Base-by-base conservation (phyloP, 2,797 vertebrate genomes). In the Huso huso region DNA sequence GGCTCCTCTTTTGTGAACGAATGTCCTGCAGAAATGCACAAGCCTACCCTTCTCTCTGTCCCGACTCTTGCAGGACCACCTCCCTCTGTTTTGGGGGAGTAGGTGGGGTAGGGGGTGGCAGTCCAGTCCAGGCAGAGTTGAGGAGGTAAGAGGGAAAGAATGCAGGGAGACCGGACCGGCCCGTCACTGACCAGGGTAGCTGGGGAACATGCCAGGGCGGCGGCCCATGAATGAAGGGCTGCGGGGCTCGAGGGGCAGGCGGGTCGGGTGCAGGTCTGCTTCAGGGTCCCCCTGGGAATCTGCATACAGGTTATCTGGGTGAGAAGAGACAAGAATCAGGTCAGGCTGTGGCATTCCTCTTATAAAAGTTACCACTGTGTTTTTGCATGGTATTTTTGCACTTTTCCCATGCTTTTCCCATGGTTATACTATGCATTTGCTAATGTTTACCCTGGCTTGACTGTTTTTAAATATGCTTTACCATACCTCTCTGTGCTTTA, bases 231-330 rank as follows among this genome's bases (percentile, higher is more conserved):
- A 79, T 71, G 85, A 75, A 0, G 81, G 80, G 23, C 78, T 69
- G 61, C 79, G 82, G 62, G 69, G 80, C 58, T 81, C 77, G 0
- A 74, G 68, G 13, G 80, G 72, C 58, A 87, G 79, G 57, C 65
- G 78, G 15, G 77, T 87, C 76, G 91, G 88, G 76, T 94, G 85
- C 71, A 94, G 87, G 79, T 94, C 88, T 0, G 89, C 88, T 69
- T 95, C 93, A 0, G 82, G 87, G 73, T 86, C 86, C 68, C 86
- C 83, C 77, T 90, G 87, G 70, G 87, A 76, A 0, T 83, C 79
- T 0, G 74, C 64, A 0, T 82, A 90, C 0, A 77, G 70, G 49
- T 94, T 90, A 69, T 89, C 94, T 95, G 76, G 48, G 63, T 74
- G 75, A 79, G 37, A 37, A 37, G 37, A 37, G 37, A 37, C 37